Evolutionary conservation across 2,113 vertebrate species (phyloP), one percentile per base, ranked within the genome.

Genomic region (Chascanopsetta lugubris): DNA sequence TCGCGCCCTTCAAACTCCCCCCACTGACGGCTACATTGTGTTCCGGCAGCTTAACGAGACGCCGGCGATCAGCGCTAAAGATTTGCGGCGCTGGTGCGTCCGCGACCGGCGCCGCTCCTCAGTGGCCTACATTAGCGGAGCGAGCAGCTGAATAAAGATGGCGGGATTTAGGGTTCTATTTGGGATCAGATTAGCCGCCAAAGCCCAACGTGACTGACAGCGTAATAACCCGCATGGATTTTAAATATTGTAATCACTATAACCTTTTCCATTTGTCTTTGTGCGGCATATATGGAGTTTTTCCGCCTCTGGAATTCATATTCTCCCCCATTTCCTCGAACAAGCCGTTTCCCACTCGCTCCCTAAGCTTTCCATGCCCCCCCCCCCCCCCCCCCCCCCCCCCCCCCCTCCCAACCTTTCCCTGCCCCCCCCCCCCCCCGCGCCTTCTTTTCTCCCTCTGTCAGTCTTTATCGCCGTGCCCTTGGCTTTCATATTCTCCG

Each of bases 381-480:
- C 21, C 3, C 32, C 32, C 34, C 36, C 43, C 26, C 48, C 51
- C 34, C 12, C 6, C 34, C 34, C 13, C 53, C 60, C n/a, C 36
- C 17, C 24, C 27, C 4, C 20, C 15, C 26, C 22, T 38, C 38
- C 42, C 27, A 6, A 68, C 22, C 24, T 18, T 69, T 17, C 54
- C 8, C 50, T 56, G 66, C 38, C 6, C 26, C 20, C 21, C 3
- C 32, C 32, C 34, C 36, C 43, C 26, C 48, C 51, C 34, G 15
- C 6, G 12, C 34, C 13, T 57, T 62, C n/a, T 30, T 36, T 18
- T 22, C 2, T 3, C 1, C 55, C 29, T 18, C 63, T 51, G 21
- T 79, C 72, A 81, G 75, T 78, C 77, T 83, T n/a, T 80, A 83
- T 86, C 75, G 0, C 60, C 43, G 12, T 69, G 79, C 81, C 77